Conservation (phyloP, 2,888 invertebrate genomes). For the Arge pagana region DNA sequence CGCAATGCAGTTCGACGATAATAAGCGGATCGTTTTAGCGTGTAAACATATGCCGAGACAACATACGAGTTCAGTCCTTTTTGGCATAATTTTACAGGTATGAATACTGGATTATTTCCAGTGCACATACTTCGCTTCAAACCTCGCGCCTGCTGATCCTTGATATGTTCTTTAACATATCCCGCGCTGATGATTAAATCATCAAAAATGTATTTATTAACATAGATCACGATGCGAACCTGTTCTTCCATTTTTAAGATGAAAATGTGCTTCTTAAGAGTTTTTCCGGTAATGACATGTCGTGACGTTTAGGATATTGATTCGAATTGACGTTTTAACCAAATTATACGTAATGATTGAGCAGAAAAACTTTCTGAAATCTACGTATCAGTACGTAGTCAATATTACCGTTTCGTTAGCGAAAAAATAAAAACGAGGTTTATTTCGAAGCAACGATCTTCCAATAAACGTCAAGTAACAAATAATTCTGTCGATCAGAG, state of each 20-base stretch:
- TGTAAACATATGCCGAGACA: conserved; percentile 41
- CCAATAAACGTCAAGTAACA: too few relatives aligned
- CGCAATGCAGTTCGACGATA: conserved; percentile 41
- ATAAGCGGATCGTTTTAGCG: conserved; percentile 35
- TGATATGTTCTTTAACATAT: conserved; percentile 14
- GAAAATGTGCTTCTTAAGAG: neutral
- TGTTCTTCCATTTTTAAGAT: conserved; percentile 38
- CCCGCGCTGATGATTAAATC: conserved; percentile 39
- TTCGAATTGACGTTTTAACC: too few relatives aligned
- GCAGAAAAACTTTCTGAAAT: too few relatives aligned
- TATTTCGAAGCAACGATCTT: too few relatives aligned
- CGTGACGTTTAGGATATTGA: too few relatives aligned
- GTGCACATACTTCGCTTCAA: neutral
- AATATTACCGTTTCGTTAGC: too few relatives aligned
- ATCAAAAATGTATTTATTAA: conserved; percentile 40
- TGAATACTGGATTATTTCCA: conserved; percentile 7
- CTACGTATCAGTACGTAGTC: too few relatives aligned
- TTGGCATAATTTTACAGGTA: conserved; percentile 33
- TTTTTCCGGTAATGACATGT: neutral
- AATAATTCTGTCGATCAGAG: too few relatives aligned
- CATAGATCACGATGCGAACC: conserved; percentile 40
- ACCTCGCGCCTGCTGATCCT: neutral
- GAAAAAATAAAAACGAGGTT: too few relatives aligned
- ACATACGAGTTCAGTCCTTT: conserved; percentile 43
- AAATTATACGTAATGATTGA: too few relatives aligned